Evolutionary conservation across 2,888 invertebrate genomes (phyloP).

Genomic region (Geophilus truncorum): DNA sequence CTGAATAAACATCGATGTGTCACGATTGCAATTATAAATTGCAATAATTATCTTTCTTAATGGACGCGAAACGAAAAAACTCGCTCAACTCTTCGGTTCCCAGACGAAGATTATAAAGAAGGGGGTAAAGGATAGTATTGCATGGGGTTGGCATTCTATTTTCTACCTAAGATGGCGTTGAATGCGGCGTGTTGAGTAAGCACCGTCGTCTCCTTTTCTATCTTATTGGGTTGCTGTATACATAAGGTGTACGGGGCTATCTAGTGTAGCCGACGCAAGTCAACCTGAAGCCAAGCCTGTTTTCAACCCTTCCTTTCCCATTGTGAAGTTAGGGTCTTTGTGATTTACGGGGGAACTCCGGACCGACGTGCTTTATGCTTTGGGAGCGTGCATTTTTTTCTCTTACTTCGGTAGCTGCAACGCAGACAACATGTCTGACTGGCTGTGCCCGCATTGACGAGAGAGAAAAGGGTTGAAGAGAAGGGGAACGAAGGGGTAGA

Average conservation of each 20-base stretch:
- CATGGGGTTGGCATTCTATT: background rate
- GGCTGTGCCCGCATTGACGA: constrained; percentile 14
- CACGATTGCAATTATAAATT: background rate
- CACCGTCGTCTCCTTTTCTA: constrained; percentile 3
- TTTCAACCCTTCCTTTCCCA: constrained; percentile 31
- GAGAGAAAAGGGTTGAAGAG: constrained; percentile 29
- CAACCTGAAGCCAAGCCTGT: constrained; percentile 29
- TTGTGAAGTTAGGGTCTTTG: constrained; percentile 14
- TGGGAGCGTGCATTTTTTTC: constrained; percentile 23
- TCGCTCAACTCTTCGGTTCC: background rate
- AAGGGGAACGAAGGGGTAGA: constrained; percentile 10
- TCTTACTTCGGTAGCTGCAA: background rate
- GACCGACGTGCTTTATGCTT: constrained; percentile 20
- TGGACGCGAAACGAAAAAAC: background rate
- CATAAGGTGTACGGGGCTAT: constrained; percentile 10
- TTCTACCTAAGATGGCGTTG: background rate
- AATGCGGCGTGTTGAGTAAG: constrained; percentile 5
- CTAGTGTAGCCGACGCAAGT: constrained; percentile 10
- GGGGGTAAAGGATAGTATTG: background rate
- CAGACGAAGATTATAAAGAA: background rate
- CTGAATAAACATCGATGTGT: background rate
- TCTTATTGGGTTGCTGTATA: constrained; percentile 17
- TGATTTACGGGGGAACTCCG: constrained; percentile 30
- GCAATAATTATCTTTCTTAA: background rate
- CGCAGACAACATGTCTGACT: constrained; percentile 32